Conservation (phyloP, 2,797 vertebrate species). For the Spheniscus humboldti region DNA sequence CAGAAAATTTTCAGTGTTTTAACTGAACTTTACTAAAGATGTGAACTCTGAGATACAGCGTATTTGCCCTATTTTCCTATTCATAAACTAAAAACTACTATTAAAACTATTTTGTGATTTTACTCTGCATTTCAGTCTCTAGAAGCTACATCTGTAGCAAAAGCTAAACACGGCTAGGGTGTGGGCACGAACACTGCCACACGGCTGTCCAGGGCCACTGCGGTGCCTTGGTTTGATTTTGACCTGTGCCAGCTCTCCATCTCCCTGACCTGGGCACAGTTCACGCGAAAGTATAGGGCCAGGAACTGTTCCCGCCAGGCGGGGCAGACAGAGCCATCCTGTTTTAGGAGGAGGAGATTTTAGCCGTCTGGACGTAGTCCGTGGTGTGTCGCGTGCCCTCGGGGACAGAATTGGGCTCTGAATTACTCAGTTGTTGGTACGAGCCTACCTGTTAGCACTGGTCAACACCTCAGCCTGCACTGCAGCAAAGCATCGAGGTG, state of each 20-base stretch:
- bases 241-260: neutral
- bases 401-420: neutral
- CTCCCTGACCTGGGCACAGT: no score
- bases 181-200: neutral
- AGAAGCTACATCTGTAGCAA: neutral
- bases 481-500: neutral
- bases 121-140: neutral
- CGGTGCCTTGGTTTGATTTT: neutral
- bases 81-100: neutral
- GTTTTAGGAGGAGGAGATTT: neutral
- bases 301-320: neutral
- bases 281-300: neutral
- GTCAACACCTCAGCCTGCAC: neutral
- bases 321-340: neutral
- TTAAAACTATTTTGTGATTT: neutral
- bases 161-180: neutral
- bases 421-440: neutral
- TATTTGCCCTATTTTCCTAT: neutral
- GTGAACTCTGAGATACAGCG: rapidly evolving
- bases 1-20: neutral
- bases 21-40: neutral
- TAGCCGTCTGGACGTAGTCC: neutral
- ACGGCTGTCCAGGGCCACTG: neutral
- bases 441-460: neutral
- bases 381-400: neutral